Base-by-base conservation (phyloP, 2,797 vertebrate genomes). In the Sparus aurata region DNA sequence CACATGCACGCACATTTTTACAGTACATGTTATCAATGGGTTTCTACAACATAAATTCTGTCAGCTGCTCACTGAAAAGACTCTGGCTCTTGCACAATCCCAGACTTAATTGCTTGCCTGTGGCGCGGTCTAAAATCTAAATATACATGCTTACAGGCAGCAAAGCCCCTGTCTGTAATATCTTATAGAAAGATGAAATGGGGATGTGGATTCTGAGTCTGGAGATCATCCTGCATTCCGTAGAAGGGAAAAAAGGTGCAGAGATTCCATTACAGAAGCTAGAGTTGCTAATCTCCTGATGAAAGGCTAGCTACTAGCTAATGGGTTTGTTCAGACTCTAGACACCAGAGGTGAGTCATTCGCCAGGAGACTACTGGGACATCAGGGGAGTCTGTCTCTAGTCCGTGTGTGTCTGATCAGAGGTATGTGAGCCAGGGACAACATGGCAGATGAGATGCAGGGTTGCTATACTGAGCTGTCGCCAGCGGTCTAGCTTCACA, bases 301-400 rank as follows among this genome's bases (percentile, higher is more conserved):
- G 82, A 86, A 87, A 83, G 49, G 43, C 54, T 58, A 52, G 74
- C 83, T 79, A 75, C 72, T 13, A 47, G 73, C 77, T 85, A 79
- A 87, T 87, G 80, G 87, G 89, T 91, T 90, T 90, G 81, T 80
- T 89, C 79, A 77, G 55, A 73, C 79, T 67, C 79, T 90, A 90
- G 90, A 91, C 86, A 87, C 75, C 64, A 82, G 73, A 66, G 77
- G 75, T 43, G 72, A 79, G 59, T 79, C 67, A 85, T 90, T 85
- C 57, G 17, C 90, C 85, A 79, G 43, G 64, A 77, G 83, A 77
- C 67, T 59, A 58, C n/a, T 1, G 22, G 66, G 72, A 89, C 68
- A 70, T 70, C 54, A 25, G 18, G 49, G 55, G 38, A 46, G 69
- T 77, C 80, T 22, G 73, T 79, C 57, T 79, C 34, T 55, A 38